Base-by-base conservation (phyloP, 2,797 vertebrate species). In the Poeciliopsis paucimaculata region DNA sequence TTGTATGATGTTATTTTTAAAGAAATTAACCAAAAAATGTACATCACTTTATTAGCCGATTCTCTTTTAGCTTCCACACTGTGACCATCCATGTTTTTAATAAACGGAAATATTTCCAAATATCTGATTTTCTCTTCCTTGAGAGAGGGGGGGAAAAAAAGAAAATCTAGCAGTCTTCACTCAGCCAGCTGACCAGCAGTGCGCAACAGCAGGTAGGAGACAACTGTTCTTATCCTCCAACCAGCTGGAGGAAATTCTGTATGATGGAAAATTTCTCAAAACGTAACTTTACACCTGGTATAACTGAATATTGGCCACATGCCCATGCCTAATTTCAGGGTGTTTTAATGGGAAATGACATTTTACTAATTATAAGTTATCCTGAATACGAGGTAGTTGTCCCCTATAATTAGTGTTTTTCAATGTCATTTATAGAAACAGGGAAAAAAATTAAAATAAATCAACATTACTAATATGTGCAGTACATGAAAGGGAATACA, bases 401-500 rank as follows among this genome's bases (percentile, higher is more conserved):
- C 26, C 20, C 20, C 64, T 43, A 68, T 64, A 18, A 62, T 43
- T 1, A 77, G 23, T 68, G 43, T n/a, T 47, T 70, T 70, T 70
- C 31, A 64, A 16, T 64, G 43, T 62, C 28, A 2, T 46, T 62
- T 76, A 57, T 76, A n/a, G 53, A 57, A 72, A 55, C 72, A 23
- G 45, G 12, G n/a, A 26, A 77, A 18, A 75, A 10, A 7, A n/a
- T n/a, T 34, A 34, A 34, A 34, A 34, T 34, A 18, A 20, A 20
- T 18, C 4, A 51, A 18, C 11, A 34, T 73, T 64, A 16, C 26
- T 1, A 41, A 45, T 72, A 73, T 13, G 12, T 28, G 72, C 43
- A 73, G 60, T 31, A 43, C 36, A 51, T 62, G 31, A 89, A 84
- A 85, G 62, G 75, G 71, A 83, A 82, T 72, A 71, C 26, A 8